phyloP scores from a whole-genome alignment of 92 coral and sea anemone species.

The Meandrina meandrites region DNA sequence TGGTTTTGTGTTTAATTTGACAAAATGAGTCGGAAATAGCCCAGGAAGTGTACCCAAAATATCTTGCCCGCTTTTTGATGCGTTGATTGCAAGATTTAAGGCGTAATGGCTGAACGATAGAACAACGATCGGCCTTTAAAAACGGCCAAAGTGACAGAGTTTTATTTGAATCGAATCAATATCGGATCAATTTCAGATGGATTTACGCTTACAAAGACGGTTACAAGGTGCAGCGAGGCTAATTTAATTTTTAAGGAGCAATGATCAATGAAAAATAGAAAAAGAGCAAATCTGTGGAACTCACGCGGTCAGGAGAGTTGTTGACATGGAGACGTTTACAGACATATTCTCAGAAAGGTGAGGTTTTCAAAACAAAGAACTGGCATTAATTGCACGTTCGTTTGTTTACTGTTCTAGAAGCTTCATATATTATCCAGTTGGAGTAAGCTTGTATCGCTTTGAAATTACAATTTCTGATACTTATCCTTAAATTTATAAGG shows the following conservation, averaged over 20 bases:
- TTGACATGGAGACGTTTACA: slow-evolving; percentile 73
- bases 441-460: neutral
- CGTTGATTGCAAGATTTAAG: neutral
- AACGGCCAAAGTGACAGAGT: neutral
- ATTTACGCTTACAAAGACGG: neutral
- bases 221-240: no score
- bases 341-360: slow-evolving; percentile 83
- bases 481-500: no score
- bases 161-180: neutral
- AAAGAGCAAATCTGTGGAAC: neutral
- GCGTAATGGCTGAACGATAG: neutral
- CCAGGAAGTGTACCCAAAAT: neutral
- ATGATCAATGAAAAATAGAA: neutral
- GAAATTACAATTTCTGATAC: no score
- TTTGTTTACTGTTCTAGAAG: slow-evolving; percentile 7
- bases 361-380: neutral
- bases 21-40: neutral
- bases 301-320: neutral
- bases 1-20: neutral
- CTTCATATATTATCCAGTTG: neutral
- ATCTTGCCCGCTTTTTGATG: neutral
- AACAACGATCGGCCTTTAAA: neutral
- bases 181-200: neutral
- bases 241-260: neutral
- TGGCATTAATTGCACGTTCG: no score